phyloP scores from a whole-genome alignment of 1,140 invertebrate genomes.

The Temnothorax longispinosus region DNA sequence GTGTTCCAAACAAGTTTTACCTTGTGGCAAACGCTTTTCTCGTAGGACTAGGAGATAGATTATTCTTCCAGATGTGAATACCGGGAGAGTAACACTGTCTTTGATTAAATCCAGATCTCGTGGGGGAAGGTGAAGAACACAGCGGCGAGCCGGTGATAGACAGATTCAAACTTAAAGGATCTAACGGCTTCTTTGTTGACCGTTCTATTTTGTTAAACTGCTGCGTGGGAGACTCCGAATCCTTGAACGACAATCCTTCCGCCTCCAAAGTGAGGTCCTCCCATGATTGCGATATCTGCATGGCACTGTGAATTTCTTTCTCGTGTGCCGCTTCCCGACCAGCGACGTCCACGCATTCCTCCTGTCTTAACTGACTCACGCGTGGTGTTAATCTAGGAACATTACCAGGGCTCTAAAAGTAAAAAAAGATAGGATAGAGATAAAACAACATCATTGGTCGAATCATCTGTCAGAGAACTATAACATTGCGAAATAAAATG shows the following conservation, averaged over 20 bases:
- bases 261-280: slow-evolving; percentile 93
- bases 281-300: slow-evolving; percentile 96
- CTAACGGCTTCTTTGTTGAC: slow-evolving; percentile 82
- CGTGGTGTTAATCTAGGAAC: slow-evolving; percentile 91
- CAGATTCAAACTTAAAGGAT: slow-evolving; percentile 83
- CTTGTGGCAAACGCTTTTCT: slow-evolving; percentile 91
- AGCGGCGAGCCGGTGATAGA: slow-evolving; percentile 82
- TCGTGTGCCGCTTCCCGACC: slow-evolving; percentile 96
- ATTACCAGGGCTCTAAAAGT: slow-evolving; percentile 84
- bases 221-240: slow-evolving; percentile 81
- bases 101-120: slow-evolving; percentile 85
- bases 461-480: neutral
- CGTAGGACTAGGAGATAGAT: slow-evolving; percentile 93
- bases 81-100: slow-evolving; percentile 89
- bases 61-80: slow-evolving; percentile 87
- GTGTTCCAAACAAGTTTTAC: slow-evolving; percentile 74
- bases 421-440: slow-evolving; percentile 44
- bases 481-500: slow-evolving; percentile 5
- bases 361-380: slow-evolving; percentile 94
- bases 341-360: slow-evolving; percentile 94
- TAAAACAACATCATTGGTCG: slow-evolving; percentile 81
- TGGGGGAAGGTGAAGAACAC: slow-evolving; percentile 90
- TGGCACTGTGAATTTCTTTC: slow-evolving; percentile 93
- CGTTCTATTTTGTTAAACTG: slow-evolving; percentile 81
- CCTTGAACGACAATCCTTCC: slow-evolving; percentile 85